These are phyloP conservation scores for Colistium nudipinnis DNA, from an alignment of 2,113 vertebrate genomes.

Conservation along the genomic window DNA sequence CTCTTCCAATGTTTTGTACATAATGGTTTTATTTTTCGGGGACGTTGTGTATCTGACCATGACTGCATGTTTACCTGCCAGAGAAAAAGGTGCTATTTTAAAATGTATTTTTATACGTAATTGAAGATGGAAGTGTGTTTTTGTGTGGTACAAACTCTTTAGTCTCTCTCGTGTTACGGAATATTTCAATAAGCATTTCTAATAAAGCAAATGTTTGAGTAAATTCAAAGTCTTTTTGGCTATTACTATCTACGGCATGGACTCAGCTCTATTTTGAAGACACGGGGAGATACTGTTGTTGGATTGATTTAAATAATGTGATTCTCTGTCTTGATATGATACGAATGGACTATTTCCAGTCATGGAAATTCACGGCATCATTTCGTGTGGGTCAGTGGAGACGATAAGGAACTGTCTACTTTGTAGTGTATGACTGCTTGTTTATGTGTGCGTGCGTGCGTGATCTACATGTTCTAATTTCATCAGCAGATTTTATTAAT, in stretches of 20 bases:
- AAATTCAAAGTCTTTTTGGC: conserved; percentile 1
- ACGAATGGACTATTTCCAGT: background rate
- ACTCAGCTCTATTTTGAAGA: background rate
- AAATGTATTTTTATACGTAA: conserved; percentile 69
- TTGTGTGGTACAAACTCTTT: conserved; percentile 26
- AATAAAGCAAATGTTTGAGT: conserved; percentile 64
- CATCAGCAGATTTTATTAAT: conserved; percentile 71
- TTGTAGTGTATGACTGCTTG: background rate
- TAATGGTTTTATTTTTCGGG: conserved; percentile 59
- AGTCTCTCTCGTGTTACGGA: conserved; percentile 31
- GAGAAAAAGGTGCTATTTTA: conserved; percentile 75
- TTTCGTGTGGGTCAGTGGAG: conserved; percentile 5
- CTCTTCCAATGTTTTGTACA: conserved; percentile 61
- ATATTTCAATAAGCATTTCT: conserved; percentile 58
- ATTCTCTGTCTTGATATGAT: conserved; percentile 1
- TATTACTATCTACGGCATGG: background rate
- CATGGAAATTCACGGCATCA: background rate
- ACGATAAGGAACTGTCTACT: background rate
- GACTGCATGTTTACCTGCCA: conserved; percentile 69
- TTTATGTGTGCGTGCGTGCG: conserved; percentile 10
- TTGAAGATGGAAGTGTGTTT: conserved; percentile 43
- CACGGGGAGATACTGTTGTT: background rate
- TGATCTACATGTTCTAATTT: conserved; percentile 65
- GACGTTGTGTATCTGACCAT: conserved; percentile 43
- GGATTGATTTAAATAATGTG: background rate